phyloP scores from a whole-genome alignment of 2,113 vertebrate genomes.

The Megalops atlanticus region DNA sequence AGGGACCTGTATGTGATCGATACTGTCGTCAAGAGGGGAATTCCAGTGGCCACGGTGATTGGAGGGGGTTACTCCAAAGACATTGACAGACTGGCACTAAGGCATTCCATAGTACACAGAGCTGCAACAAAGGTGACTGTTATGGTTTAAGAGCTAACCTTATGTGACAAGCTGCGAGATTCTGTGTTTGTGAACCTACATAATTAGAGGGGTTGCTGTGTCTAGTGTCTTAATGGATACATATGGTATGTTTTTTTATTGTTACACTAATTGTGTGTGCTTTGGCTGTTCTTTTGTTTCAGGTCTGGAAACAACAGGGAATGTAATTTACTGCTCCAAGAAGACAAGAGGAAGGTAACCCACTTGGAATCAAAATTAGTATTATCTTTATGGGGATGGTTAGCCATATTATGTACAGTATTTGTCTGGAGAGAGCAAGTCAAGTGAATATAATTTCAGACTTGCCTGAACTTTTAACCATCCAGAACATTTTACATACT shows the following conservation, averaged over 20 bases:
- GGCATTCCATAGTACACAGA: slow-evolving; percentile 66
- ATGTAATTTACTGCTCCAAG: slow-evolving; percentile 39
- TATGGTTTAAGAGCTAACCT: not conserved
- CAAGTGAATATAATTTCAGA: not conserved
- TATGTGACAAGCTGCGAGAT: not conserved
- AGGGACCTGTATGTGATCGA: slow-evolving; percentile 62
- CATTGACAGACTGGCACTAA: slow-evolving; percentile 51
- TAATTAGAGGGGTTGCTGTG: not conserved
- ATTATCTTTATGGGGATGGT: not conserved
- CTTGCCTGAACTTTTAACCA: not conserved
- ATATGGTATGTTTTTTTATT: not conserved
- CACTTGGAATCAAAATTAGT: not conserved
- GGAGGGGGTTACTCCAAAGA: slow-evolving; percentile 62
- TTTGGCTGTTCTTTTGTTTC: slow-evolving; percentile 26
- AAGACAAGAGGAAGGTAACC: not conserved
- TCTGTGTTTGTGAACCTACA: not conserved
- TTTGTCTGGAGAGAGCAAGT: not conserved
- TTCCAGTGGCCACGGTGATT: slow-evolving; percentile 59
- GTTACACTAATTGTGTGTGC: not conserved
- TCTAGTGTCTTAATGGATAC: no score
- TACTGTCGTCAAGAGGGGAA: slow-evolving; percentile 47
- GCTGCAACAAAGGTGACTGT: slow-evolving; percentile 56
- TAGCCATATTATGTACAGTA: not conserved
- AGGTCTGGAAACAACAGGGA: slow-evolving; percentile 61
- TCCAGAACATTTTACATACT: not conserved